Evolutionary conservation across 64 coral and sea anemone species (phyloP).

Genomic region (Acropora tenuis): DNA sequence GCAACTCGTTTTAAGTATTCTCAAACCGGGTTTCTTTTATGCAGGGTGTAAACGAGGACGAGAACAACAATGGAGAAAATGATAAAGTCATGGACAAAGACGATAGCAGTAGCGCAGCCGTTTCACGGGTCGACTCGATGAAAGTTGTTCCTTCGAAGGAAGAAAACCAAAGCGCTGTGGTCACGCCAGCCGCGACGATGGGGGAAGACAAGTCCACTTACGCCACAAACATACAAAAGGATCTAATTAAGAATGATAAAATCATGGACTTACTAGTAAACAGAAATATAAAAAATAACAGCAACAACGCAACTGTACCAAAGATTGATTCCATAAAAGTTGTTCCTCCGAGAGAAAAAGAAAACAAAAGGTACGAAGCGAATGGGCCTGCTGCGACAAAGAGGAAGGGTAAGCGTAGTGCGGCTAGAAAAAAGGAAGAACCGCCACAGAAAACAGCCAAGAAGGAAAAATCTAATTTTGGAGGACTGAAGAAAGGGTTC

Average conservation of each 20-base stretch:
- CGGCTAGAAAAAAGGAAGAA: not conserved
- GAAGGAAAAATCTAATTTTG: constrained; percentile 19
- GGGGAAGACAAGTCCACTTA: too few relatives aligned
- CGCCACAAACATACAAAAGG: too few relatives aligned
- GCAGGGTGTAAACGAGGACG: not conserved
- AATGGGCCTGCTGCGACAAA: too few relatives aligned
- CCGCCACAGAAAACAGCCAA: not conserved
- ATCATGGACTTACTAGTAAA: too few relatives aligned
- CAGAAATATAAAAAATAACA: too few relatives aligned
- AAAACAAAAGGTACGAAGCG: too few relatives aligned
- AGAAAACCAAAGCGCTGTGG: not conserved
- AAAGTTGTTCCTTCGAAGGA: not conserved
- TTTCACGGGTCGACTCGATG: not conserved
- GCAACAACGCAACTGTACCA: too few relatives aligned
- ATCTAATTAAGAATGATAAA: too few relatives aligned
- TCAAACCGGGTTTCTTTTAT: not conserved
- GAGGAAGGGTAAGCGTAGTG: too few relatives aligned
- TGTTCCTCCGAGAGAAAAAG: too few relatives aligned
- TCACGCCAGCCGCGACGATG: not conserved
- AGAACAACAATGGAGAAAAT: not conserved
- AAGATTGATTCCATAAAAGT: too few relatives aligned
- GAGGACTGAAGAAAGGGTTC: constrained; percentile 10
- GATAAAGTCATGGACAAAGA: not conserved
- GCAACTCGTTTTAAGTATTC: not conserved
- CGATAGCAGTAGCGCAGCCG: not conserved